A percentile compares a stretch with the other conserved stretches of the same genome.
phyloP scores from a whole-genome alignment of 37 sponge, comb jelly and placozoan species.

The Axinella damicornis region DNA sequence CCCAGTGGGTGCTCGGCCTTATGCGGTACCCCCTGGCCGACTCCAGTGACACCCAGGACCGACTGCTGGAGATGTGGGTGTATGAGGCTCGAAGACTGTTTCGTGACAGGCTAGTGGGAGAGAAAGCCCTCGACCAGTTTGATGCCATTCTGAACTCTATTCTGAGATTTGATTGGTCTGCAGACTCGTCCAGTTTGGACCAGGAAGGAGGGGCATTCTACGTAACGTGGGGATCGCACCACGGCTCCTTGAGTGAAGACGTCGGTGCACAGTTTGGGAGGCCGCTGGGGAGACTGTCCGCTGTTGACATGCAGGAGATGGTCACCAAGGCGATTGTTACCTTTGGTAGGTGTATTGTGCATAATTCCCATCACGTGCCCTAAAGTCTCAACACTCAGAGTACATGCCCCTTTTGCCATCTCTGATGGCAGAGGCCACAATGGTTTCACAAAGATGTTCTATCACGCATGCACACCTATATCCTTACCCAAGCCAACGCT shows the following conservation, averaged over 20 bases:
- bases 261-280: conserved; percentile 44
- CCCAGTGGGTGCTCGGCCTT: conserved; percentile 90
- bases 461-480: too few relatives aligned
- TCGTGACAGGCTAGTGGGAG: conserved; percentile 83
- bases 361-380: too few relatives aligned
- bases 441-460: too few relatives aligned
- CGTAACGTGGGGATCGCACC: conserved; percentile 78
- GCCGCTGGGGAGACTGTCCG: conserved; percentile 68
- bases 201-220: conserved; percentile 53
- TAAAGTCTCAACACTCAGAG: too few relatives aligned
- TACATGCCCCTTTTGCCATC: too few relatives aligned
- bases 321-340: conserved; percentile 68
- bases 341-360: conserved; percentile 62
- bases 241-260: not conserved
- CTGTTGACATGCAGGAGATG: conserved; percentile 78
- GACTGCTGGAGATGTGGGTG: conserved; percentile 79
- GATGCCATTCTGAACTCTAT: conserved; percentile 74
- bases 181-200: conserved; percentile 26
- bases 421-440: too few relatives aligned
- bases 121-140: conserved; percentile 56
- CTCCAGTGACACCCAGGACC: not conserved
- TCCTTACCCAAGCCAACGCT: too few relatives aligned
- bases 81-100: conserved; percentile 93
- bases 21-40: conserved; percentile 72
- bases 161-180: conserved; percentile 83